Base-by-base conservation (phyloP, 2,888 invertebrate species). In the Sycophila texana region DNA sequence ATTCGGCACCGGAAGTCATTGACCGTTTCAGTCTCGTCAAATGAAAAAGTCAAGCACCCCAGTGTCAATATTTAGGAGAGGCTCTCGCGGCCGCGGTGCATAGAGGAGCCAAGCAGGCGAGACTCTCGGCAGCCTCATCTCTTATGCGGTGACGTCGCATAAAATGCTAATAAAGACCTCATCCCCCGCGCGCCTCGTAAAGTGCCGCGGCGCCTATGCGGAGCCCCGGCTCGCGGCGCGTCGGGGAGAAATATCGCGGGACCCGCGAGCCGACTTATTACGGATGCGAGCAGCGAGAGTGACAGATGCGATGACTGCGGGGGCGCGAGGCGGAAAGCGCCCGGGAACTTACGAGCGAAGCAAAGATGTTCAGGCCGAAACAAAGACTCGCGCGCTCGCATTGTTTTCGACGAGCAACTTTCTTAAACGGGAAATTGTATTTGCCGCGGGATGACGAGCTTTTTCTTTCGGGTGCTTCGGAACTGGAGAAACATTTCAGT, bases 111-210 rank as follows among this genome's bases (percentile, higher is more conserved):
- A 4, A 22, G 12, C 20, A 14, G 14, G 20, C 63, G n/a, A 7
- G 51, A 22, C 39, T 39, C 39, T 39, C 39, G 39, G n/a, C 68
- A 77, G 74, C 80, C 80, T 76, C 81, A 76, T 82, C 79, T 74
- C 79, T 76, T 81, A 81, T 82, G 79, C 77, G 80, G 82, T 53
- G 77, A 82, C 78, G 77, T 78, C 81, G 77, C 79, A 79, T 82
- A 82, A 83, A 83, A 82, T 82, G 81, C 81, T 81, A 83, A 82
- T 83, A 83, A 82, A 83, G 81, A 80, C 77, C 78, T 73, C 81
- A 67, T 76, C 77, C 72, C 39, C 39, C 5, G 39, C 39, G 39
- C 67, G 63, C 18, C 81, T 82, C 80, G 80, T 82, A 82, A 83
- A 82, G 79, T 63, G 58, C 58, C 18, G 20, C 30, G 70, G 2